Evolutionary conservation across 2,888 invertebrate genomes (phyloP).

Genomic region (Synanthedon tipuliformis): DNA sequence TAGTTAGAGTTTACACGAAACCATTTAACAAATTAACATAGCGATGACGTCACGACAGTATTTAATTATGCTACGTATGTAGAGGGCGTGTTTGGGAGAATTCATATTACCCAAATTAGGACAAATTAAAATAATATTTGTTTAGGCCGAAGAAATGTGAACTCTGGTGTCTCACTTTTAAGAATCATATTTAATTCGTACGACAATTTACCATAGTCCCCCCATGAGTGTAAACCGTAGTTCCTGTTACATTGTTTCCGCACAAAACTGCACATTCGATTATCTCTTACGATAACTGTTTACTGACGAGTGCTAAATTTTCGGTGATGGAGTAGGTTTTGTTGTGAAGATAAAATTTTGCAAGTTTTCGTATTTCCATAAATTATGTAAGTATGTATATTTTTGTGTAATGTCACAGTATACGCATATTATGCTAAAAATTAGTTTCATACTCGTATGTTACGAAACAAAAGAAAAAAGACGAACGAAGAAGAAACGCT

Average conservation of each 20-base stretch:
- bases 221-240: conserved; percentile 31
- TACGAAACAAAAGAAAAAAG: not conserved
- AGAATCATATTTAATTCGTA: not conserved
- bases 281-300: conserved; percentile 31
- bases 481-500: too few relatives aligned
- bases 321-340: conserved; percentile 7
- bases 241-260: conserved; percentile 59
- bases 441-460: not conserved
- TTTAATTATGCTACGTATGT: conserved; percentile 1
- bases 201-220: conserved; percentile 8
- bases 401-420: too few relatives aligned
- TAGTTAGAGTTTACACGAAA: not conserved
- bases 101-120: not conserved
- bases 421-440: not conserved
- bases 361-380: conserved; percentile 2
- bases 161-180: not conserved
- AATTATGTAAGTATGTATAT: too few relatives aligned
- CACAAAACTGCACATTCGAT: conserved; percentile 36
- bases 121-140: not conserved
- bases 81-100: not conserved
- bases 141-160: not conserved
- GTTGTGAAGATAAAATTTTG: conserved; percentile 6
- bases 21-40: conserved; percentile 4
- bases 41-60: conserved; percentile 6
- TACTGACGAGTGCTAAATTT: conserved; percentile 18